Percentiles rank a stretch among this genome's conserved stretches.
These are phyloP conservation scores for Cryptotermes secundus DNA, from an alignment of 1,140 invertebrate genomes.

Conservation along the genomic window DNA sequence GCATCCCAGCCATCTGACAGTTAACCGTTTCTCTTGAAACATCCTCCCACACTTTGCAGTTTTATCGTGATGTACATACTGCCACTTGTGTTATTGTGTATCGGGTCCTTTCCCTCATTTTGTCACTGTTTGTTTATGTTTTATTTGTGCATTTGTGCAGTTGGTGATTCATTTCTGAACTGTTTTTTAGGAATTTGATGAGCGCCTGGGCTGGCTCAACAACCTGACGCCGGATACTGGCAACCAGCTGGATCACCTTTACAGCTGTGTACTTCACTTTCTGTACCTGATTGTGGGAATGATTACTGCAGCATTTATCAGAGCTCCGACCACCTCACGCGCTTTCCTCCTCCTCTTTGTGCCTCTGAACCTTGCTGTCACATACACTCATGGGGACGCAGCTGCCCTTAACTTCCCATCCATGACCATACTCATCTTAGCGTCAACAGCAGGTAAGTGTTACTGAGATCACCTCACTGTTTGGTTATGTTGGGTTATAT, in stretches of 20 bases:
- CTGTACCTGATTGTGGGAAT: slow-evolving; percentile 23
- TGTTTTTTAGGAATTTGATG: not conserved
- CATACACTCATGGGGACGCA: not conserved
- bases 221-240: not conserved
- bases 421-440: slow-evolving; percentile 20
- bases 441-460: slow-evolving; percentile 20
- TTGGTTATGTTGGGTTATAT: too few species aligned
- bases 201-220: slow-evolving; percentile 23
- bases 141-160: too few species aligned
- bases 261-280: slow-evolving; percentile 19
- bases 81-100: too few species aligned
- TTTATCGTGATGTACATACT: too few species aligned
- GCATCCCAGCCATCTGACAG: too few species aligned
- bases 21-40: too few species aligned
- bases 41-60: too few species aligned
- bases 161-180: too few species aligned
- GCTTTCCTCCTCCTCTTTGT: not conserved
- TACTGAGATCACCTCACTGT: too few species aligned
- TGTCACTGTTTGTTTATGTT: too few species aligned
- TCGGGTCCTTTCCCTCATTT: too few species aligned
- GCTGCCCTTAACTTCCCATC: slow-evolving; percentile 5
- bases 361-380: slow-evolving; percentile 22
- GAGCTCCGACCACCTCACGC: not conserved
- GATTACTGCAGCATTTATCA: slow-evolving; percentile 2
- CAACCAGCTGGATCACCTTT: not conserved